Conservation (phyloP, 2,888 invertebrate genomes). For the Himalopsyche tibetana region DNA sequence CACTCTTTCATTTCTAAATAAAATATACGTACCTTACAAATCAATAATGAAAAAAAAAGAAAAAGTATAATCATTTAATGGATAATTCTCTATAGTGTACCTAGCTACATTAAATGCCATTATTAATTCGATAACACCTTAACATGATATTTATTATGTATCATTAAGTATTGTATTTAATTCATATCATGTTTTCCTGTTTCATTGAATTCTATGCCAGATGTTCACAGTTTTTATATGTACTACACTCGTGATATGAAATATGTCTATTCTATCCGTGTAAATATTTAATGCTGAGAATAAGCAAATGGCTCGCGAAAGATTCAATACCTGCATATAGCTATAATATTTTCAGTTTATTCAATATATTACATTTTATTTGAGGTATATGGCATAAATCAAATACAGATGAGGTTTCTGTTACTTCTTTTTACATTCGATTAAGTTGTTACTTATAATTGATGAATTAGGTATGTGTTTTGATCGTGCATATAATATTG, state of each 20-base stretch:
- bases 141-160: not conserved
- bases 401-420: not conserved
- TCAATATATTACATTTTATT: not conserved
- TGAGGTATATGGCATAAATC: not conserved
- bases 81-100: not conserved
- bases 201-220: not conserved
- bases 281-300: conserved; percentile 1
- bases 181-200: not conserved
- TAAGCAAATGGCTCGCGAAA: not conserved
- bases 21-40: no score
- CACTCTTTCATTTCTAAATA: no score
- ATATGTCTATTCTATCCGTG: conserved; percentile 6
- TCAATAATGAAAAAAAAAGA: no score
- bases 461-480: not conserved
- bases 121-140: not conserved
- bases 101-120: not conserved
- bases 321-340: not conserved
- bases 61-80: no score
- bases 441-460: not conserved
- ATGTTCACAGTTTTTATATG: not conserved
- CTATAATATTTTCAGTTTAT: not conserved
- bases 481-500: not conserved
- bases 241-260: not conserved
- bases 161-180: not conserved
- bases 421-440: not conserved